Percentiles rank a stretch among this genome's conserved stretches.
Evolutionary conservation across 2,797 vertebrate species (phyloP).

Genomic region (Pipistrellus pipistrellus): DNA sequence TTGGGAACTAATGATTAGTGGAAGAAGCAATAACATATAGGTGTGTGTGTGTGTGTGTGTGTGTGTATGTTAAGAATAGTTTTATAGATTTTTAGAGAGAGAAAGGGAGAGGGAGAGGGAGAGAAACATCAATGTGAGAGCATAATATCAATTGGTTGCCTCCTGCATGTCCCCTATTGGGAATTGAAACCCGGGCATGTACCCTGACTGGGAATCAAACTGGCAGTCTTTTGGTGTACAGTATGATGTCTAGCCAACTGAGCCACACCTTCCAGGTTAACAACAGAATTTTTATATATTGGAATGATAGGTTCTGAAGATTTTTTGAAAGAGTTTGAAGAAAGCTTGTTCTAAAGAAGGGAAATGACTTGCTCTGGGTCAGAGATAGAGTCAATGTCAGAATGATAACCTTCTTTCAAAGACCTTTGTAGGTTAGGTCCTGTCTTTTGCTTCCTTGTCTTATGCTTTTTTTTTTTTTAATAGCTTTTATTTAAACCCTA

Average conservation of each 20-base stretch:
- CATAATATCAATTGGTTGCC: too few relatives aligned
- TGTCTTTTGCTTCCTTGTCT: neutral
- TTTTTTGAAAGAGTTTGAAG: neutral
- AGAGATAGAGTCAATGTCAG: neutral
- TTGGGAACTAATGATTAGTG: neutral
- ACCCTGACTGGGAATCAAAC: too few relatives aligned
- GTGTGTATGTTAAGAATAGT: too few relatives aligned
- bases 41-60: too few relatives aligned
- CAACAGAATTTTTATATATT: neutral
- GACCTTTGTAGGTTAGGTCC: neutral
- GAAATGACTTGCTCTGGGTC: neutral
- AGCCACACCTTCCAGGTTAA: too few relatives aligned
- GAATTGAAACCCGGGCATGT: too few relatives aligned
- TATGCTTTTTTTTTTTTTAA: neutral
- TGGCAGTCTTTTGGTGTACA: too few relatives aligned
- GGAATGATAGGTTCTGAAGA: neutral
- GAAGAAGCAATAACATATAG: neutral
- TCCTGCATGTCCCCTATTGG: too few relatives aligned
- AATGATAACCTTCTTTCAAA: neutral
- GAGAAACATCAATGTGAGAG: too few relatives aligned
- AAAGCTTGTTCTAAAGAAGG: neutral
- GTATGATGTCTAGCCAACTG: too few relatives aligned
- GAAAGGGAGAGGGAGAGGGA: too few relatives aligned
- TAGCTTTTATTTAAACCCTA: slow-evolving; percentile 4
- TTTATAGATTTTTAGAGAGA: too few relatives aligned